Conservation (phyloP, 2,113 vertebrate species). For the Labeo catla region DNA sequence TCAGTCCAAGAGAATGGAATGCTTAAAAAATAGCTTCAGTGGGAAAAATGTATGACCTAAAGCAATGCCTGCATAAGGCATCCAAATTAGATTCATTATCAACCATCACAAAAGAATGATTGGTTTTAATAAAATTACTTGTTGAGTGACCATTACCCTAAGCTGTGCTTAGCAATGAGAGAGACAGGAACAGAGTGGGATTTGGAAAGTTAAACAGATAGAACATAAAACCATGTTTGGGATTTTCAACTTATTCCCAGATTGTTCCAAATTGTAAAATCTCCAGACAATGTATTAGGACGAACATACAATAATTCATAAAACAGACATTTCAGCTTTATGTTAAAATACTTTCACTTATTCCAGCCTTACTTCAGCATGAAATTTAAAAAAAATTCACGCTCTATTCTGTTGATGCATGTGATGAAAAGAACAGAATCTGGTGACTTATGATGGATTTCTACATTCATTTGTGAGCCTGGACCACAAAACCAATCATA, state of each 20-base stretch:
- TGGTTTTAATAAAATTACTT: slow-evolving; percentile 29
- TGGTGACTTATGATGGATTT: too few relatives aligned
- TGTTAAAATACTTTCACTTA: not conserved
- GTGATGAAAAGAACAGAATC: not conserved
- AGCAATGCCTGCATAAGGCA: slow-evolving; percentile 6
- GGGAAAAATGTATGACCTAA: not conserved
- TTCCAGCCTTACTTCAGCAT: not conserved
- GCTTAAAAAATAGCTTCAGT: not conserved
- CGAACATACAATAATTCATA: not conserved
- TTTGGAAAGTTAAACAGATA: not conserved
- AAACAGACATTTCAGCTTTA: not conserved
- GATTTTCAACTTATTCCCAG: not conserved
- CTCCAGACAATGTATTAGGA: not conserved
- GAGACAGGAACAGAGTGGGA: not conserved
- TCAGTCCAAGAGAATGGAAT: not conserved
- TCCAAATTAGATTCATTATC: slow-evolving; percentile 23
- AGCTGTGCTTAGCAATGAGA: not conserved
- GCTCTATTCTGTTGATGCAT: not conserved
- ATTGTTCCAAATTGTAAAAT: not conserved
- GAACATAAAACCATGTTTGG: not conserved
- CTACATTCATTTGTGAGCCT: too few relatives aligned
- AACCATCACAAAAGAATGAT: slow-evolving; percentile 16
- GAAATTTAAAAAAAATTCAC: not conserved
- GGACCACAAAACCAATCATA: too few relatives aligned
- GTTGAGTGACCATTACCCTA: not conserved